phyloP scores from a whole-genome alignment of 30 jellyfish, hydroid and myxozoan species.

The Turritopsis dohrnii region DNA sequence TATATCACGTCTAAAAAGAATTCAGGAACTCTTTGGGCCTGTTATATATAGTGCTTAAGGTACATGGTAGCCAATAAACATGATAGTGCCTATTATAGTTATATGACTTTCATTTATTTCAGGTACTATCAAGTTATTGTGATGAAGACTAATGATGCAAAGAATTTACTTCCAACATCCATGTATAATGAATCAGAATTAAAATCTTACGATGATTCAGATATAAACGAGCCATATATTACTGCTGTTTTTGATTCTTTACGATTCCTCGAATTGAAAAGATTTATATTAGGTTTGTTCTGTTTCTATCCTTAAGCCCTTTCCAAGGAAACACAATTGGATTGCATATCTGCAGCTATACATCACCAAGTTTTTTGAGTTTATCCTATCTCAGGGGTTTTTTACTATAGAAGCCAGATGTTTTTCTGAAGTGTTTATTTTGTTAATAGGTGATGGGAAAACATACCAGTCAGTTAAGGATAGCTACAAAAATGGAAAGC shows the following conservation, averaged over 20 bases:
- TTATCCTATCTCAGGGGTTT: no score
- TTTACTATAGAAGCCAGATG: no score
- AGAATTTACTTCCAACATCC: not conserved
- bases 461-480: not conserved
- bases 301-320: not conserved
- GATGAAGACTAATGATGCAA: not conserved
- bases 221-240: not conserved
- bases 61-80: no score
- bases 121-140: not conserved
- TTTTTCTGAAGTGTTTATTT: not conserved
- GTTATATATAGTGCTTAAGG: no score
- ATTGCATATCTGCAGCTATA: no score
- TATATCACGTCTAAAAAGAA: no score
- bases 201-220: not conserved
- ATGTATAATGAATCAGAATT: not conserved
- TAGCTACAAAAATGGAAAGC: not conserved
- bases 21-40: no score
- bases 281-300: not conserved
- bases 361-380: no score
- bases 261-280: not conserved
- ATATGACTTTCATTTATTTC: no score
- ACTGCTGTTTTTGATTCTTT: not conserved
- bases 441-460: not conserved
- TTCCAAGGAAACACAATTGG: no score
- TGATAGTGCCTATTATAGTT: no score